Evolutionary conservation across 2,888 invertebrate species (phyloP), one percentile per base, ranked within the genome.

Genomic region (Amblyjoppa fuscipennis): DNA sequence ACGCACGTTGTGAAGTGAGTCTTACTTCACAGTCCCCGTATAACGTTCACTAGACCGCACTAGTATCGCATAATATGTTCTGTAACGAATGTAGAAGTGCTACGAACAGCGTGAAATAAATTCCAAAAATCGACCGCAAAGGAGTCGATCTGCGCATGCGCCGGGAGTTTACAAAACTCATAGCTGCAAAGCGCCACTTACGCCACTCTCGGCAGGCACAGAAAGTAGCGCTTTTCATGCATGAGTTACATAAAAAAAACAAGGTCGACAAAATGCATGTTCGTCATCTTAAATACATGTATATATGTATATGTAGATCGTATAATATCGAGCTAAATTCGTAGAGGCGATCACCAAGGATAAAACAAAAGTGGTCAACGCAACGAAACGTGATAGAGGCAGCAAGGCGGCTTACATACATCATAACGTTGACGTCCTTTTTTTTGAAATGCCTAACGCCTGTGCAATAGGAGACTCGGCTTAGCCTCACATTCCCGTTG

Each of bases 401-500:
- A 25, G 11, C 56, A 1, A 56, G 56, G 20, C 56, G 25, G 25
- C 56, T 20, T 56, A 25, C 56, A 56, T 56, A 56, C 11, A 25
- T 56, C 20, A 56, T 56, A 56, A 3, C 25, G 25, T 56, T 1
- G 56, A 25, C 41, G 41, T 41, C 41, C 25, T 9, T 56, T 56
- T 56, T 56, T 56, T 56, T 56, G 2, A 20, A 56, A 20, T 25
- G 56, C 56, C 56, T 56, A 25, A 28, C 74, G 45, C 13, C 56
- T 59, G 74, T 74, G 74, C 59, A 74, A 76, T 66, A 64, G 38
- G 34, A 66, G 51, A 9, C 13, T 66, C 41, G 31, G 53, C 38
- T 28, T 53, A 53, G 85, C 51, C 80, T 74, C 83, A 68, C 76
- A 80, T 69, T 86, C 74, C 66, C 84, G 51, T 74, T 89, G 89